Percentiles rank a stretch among this genome's conserved stretches.
phyloP scores from a whole-genome alignment of 2,113 vertebrate species.

The Pantherophis guttatus region DNA sequence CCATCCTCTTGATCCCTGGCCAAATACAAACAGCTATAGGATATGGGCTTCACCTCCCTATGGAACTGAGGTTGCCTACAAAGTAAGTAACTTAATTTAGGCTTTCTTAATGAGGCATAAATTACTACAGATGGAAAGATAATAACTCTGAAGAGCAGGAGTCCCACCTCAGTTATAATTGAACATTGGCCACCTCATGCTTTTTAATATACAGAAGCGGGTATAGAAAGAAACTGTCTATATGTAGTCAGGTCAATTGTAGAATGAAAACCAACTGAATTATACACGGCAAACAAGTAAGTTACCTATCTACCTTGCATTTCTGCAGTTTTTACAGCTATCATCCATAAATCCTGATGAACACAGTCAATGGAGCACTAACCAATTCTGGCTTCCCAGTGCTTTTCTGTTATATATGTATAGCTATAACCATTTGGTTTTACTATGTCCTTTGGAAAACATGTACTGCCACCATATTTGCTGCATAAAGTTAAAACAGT shows the following conservation, averaged over 20 bases:
- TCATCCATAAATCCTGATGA: background rate
- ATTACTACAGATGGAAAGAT: slow-evolving; percentile 14
- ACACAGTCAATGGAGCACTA: background rate
- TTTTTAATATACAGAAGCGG: background rate
- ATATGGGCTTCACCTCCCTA: background rate
- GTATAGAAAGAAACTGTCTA: background rate
- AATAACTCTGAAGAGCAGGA: slow-evolving; percentile 10
- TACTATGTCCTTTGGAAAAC: background rate
- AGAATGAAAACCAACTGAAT: background rate
- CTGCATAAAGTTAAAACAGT: background rate
- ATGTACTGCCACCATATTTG: background rate
- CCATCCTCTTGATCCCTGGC: too few species aligned
- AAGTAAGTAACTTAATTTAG: background rate
- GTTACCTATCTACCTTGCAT: background rate
- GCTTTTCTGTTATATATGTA: background rate
- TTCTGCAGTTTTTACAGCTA: background rate
- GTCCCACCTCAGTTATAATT: background rate
- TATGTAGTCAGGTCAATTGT: background rate
- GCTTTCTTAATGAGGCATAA: slow-evolving; percentile 7
- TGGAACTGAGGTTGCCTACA: background rate
- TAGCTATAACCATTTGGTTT: background rate
- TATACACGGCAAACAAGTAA: background rate
- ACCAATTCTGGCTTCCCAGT: background rate
- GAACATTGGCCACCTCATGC: background rate
- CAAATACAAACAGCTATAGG: background rate